Conservation (phyloP, 2,888 invertebrate genomes). For the Argyresthia albistria region DNA sequence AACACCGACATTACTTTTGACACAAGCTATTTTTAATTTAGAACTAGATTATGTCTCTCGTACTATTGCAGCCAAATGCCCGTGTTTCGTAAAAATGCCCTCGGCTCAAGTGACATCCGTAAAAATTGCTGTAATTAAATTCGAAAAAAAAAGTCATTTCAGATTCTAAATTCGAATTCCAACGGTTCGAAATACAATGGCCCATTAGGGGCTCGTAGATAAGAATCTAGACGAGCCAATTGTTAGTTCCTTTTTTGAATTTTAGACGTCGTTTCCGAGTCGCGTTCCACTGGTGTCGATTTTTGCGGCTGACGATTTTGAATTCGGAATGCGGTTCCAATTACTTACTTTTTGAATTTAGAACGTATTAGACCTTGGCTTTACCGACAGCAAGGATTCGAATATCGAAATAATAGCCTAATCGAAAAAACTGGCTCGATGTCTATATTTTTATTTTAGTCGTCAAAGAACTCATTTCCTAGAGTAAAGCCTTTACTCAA, state of each 20-base stretch:
- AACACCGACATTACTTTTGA: no score
- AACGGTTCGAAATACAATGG: slow-evolving; percentile 47
- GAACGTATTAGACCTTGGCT: no score
- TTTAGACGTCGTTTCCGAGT: slow-evolving; percentile 9
- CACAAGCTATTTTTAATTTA: no score
- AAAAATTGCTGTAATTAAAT: slow-evolving; percentile 66
- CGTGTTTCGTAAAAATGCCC: background rate
- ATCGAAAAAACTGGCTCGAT: no score
- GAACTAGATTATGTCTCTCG: no score
- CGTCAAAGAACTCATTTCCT: no score
- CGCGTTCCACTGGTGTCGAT: slow-evolving; percentile 33
- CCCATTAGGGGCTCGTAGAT: slow-evolving; percentile 60
- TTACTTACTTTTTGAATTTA: slow-evolving; percentile 9
- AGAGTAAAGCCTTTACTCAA: no score
- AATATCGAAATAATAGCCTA: no score
- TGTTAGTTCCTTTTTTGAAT: slow-evolving; percentile 6
- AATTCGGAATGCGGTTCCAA: slow-evolving; percentile 13
- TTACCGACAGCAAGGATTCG: no score
- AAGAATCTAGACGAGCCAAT: slow-evolving; percentile 38
- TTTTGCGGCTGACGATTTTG: slow-evolving; percentile 40
- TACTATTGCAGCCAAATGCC: no score
- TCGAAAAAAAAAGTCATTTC: slow-evolving; percentile 38
- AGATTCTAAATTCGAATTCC: slow-evolving; percentile 20
- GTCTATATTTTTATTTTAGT: no score
- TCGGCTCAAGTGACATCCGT: slow-evolving; percentile 41